Evolutionary conservation across 2,797 vertebrate genomes (phyloP), one percentile per base, ranked within the genome.

Genomic region (Dendrocincla fuliginosa): DNA sequence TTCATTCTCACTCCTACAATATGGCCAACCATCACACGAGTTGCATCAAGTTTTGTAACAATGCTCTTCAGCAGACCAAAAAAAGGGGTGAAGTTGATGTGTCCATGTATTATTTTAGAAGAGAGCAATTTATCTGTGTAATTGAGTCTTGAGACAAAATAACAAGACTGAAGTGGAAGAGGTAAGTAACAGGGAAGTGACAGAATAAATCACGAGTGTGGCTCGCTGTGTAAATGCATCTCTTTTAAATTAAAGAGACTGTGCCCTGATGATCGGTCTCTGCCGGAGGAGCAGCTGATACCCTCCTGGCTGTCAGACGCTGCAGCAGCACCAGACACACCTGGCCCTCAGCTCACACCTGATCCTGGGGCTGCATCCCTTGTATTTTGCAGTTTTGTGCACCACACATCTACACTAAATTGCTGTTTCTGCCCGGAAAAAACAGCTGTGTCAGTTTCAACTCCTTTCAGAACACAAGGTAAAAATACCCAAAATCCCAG

Each of bases 391-490:
- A 92, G 82, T 87, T 77, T 65, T 10, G 2, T 61, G 81, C 79
- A 79, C 79, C 83, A 57, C 35, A 9, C 65, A 71, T 55, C 52
- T 94, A 61, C 16, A 47, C 15, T 70, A 96, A 95, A 95, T 79
- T 89, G 57, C 25, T 15, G 1, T 23, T 94, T 74, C 73, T 78
- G 32, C 77, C 94, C 39, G 16, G 75, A 65, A 96, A 95, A 97
- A 93, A 14, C 87, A 95, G 67, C 46, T 83, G 65, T 83, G 82
- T 80, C 64, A 57, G 77, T 87, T 96, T 94, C 87, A 95, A 4
- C 55, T 90, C 33, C 39, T 89, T 96, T 92, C 87, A 90, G 52
- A 95, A 83, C 76, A 65, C 57, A 59, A 93, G 15, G 27, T 41
- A 8, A 88, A 37, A 78, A 77, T 49, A 22, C 2, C 9, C 13